A percentile compares a stretch with the other conserved stretches of the same genome.
Conservation (phyloP, 2,113 vertebrate species). For the Hippocampus zosterae region DNA sequence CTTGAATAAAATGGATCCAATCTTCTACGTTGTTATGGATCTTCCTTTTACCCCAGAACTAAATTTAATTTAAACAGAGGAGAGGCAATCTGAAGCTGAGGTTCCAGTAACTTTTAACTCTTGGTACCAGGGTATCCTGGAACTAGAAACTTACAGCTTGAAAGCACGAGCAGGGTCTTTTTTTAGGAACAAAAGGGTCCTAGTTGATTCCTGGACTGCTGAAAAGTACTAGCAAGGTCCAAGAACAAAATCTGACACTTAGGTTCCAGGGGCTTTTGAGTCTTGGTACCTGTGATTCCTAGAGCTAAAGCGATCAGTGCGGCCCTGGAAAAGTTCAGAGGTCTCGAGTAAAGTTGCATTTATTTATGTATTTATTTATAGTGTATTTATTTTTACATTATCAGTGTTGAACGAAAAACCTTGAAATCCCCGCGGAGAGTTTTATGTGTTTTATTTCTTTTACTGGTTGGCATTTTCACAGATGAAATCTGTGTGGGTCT, state of each 20-base stretch:
- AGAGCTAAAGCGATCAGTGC: not conserved
- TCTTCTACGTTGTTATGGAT: not conserved
- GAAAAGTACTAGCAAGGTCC: not conserved
- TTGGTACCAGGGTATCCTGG: not conserved
- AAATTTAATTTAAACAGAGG: not conserved
- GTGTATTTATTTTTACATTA: conserved; percentile 28
- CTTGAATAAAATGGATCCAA: not conserved
- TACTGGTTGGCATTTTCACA: not conserved
- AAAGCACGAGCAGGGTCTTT: not conserved
- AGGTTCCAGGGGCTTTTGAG: not conserved
- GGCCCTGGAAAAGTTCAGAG: not conserved
- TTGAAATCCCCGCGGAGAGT: conserved; percentile 29
- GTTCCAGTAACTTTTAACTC: not conserved
- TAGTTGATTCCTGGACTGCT: not conserved
- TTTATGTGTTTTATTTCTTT: conserved; percentile 21
- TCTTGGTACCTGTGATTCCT: not conserved
- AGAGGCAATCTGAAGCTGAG: not conserved
- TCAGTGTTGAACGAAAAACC: conserved; percentile 29
- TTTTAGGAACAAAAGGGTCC: not conserved
- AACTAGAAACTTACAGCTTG: not conserved
- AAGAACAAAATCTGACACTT: not conserved
- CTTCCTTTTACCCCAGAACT: not conserved
- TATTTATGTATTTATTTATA: conserved; percentile 21
- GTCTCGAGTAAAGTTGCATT: not conserved
- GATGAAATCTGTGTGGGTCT: not conserved